Conservation (phyloP, 2,888 invertebrate species). For the Pristionchus entomophagus region DNA sequence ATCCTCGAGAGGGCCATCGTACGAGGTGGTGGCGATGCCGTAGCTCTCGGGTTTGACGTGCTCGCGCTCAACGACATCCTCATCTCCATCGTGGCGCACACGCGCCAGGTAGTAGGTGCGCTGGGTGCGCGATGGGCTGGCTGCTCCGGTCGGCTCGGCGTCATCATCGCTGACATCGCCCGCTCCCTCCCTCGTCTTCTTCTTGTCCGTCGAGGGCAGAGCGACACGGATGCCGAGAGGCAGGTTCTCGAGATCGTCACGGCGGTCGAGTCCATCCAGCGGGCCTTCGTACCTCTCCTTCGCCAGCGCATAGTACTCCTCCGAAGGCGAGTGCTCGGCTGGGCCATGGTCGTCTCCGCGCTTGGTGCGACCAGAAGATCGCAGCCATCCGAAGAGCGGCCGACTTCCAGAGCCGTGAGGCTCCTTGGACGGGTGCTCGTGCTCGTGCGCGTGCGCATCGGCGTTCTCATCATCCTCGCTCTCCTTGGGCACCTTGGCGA, state of each 20-base stretch:
- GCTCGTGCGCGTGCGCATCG: not conserved
- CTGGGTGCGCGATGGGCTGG: not conserved
- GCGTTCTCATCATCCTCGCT: constrained; percentile 11
- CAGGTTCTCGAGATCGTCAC: constrained; percentile 41
- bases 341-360: not conserved
- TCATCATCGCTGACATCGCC: not conserved
- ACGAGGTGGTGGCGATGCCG: constrained; percentile 30
- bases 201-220: not conserved
- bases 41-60: constrained; percentile 30
- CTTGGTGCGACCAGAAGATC: not conserved
- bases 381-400: constrained; percentile 34
- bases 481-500: constrained; percentile 34
- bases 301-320: constrained; percentile 23
- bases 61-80: constrained; percentile 30
- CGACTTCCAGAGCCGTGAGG: not conserved
- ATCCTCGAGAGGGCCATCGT: constrained; percentile 34
- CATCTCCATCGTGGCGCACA: constrained; percentile 27
- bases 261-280: constrained; percentile 39
- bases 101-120: constrained; percentile 6
- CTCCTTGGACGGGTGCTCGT: not conserved
- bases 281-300: constrained; percentile 33
- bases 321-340: not conserved
- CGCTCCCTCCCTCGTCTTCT: not conserved
- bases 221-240: constrained; percentile 29
- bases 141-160: constrained; percentile 9